Base-by-base conservation (phyloP, 2,888 invertebrate genomes). In the Pristionchus arcanus region DNA sequence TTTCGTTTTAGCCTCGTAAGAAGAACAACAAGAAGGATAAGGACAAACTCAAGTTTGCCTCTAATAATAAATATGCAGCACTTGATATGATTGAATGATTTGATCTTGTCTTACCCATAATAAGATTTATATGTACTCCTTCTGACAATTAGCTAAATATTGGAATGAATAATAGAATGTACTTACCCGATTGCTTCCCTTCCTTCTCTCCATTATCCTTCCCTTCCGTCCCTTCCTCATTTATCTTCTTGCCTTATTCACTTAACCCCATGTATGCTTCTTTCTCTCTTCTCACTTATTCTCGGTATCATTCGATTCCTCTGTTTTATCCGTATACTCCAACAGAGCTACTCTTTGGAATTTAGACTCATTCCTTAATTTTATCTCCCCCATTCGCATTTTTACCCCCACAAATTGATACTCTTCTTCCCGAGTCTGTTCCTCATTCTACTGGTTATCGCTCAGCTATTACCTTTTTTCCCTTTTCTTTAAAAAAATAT, bases 391-490 rank as follows among this genome's bases (percentile, higher is more conserved):
- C 63, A 28, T 42, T 49, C 31, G 28, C n/a, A n/a, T 59, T 63
- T 49, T 63, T 37, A 42, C 53, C 53, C 31, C 63, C 11, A 34
- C 63, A 37, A 34, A 34, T 34, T n/a, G 59, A 34, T 42, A 55
- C 49, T 42, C 42, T 63, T 49, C 19, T 49, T 68, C 49, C 68
- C 68, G 87, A 68, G 87, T 87, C 68, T 87, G 68, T 87, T 87
- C 87, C 87, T 31, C 28, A 66, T 87, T 68, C 87, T 87, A 87
- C 87, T 68, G 87, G 87, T 87, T 87, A 37, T n/a, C 85, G 5
- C 87, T 87, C 87, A 87, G 87, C 87, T 87, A 87, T 87, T 87
- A 87, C 87, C 25, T 49, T 68, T n/a, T 68, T 49, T 49, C 11
- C 49, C 9, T 49, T 87, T 68, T 53, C 63, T 63, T 59, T n/a